phyloP scores from a whole-genome alignment of 2,888 invertebrate species.

The Harpagoxenus sublaevis region DNA sequence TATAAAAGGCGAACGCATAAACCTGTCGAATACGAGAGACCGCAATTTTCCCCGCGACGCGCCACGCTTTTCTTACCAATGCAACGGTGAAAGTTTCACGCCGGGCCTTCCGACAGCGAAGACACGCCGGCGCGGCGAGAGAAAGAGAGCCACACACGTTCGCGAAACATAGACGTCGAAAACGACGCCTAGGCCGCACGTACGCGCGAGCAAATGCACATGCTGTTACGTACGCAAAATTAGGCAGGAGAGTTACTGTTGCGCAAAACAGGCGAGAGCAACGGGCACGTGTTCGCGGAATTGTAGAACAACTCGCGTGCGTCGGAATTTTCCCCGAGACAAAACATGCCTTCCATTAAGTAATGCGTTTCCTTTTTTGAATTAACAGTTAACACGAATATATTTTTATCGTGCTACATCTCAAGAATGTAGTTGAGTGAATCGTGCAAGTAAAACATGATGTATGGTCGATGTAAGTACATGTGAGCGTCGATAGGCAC shows the following conservation, averaged over 20 bases:
- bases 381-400: neutral
- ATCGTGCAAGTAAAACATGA: slow-evolving; percentile 78
- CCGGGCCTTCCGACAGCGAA: neutral
- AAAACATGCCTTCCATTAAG: neutral
- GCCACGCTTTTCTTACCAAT: slow-evolving; percentile 50
- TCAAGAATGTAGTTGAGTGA: slow-evolving; percentile 70
- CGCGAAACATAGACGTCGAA: slow-evolving; percentile 49
- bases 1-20: slow-evolving; percentile 45
- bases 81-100: slow-evolving; percentile 68
- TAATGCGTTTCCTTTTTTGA: neutral
- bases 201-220: slow-evolving; percentile 34
- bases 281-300: slow-evolving; percentile 33
- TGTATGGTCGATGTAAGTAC: slow-evolving; percentile 62
- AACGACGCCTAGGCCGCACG: slow-evolving; percentile 56
- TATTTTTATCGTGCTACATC: neutral
- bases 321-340: neutral
- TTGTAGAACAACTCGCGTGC: neutral
- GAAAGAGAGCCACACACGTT: slow-evolving; percentile 29
- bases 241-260: slow-evolving; percentile 14
- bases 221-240: slow-evolving; percentile 53
- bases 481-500: slow-evolving; percentile 55
- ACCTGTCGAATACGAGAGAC: slow-evolving; percentile 47
- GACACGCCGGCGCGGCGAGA: neutral
- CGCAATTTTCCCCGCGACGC: slow-evolving; percentile 58
- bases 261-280: slow-evolving; percentile 9